Conservation (phyloP, 1,140 invertebrate genomes). For the honey bee (Apis mellifera) region DNA sequence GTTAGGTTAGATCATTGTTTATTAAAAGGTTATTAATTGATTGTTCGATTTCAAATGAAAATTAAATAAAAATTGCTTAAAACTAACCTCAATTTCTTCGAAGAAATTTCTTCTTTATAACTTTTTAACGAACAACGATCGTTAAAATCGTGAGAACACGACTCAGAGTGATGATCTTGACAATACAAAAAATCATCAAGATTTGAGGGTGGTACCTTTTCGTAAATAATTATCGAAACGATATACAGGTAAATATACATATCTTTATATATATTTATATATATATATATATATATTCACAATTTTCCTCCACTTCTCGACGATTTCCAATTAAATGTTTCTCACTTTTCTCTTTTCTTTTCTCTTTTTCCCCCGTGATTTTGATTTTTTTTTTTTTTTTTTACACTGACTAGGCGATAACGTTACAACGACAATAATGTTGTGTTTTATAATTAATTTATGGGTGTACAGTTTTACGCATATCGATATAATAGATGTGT, state of each 20-base stretch:
- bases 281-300: slow-evolving; percentile 31
- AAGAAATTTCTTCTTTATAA: too few species aligned
- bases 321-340: not conserved
- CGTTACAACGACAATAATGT: slow-evolving; percentile 64
- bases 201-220: too few species aligned
- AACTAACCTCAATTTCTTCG: too few species aligned
- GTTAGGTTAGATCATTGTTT: too few species aligned
- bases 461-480: slow-evolving; percentile 48
- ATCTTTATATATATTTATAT: too few species aligned
- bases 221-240: not conserved
- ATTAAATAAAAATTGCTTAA: too few species aligned
- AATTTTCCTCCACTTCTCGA: not conserved
- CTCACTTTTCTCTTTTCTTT: slow-evolving; percentile 9
- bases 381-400: slow-evolving; percentile 35
- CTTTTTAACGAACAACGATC: too few species aligned
- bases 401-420: slow-evolving; percentile 66
- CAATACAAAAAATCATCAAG: too few species aligned
- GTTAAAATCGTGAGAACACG: too few species aligned
- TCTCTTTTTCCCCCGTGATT: not conserved
- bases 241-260: slow-evolving; percentile 14
- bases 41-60: too few species aligned
- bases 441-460: slow-evolving; percentile 50
- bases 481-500: slow-evolving; percentile 41
- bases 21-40: too few species aligned
- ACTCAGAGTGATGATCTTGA: too few species aligned